Base-by-base conservation (phyloP, 2,797 vertebrate genomes). In the Erithacus rubecula region DNA sequence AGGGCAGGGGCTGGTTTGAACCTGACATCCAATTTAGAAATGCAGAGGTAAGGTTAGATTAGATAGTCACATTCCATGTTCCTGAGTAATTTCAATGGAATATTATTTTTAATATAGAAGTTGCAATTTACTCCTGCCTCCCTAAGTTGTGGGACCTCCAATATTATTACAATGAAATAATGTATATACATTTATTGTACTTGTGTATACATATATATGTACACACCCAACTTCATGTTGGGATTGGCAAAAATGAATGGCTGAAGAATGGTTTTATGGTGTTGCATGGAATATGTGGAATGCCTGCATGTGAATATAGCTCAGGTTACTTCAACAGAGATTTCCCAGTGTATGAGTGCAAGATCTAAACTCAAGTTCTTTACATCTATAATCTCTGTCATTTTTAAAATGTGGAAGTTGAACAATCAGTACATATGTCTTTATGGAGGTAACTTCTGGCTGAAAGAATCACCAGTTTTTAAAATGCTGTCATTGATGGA, bases 191-290 rank as follows among this genome's bases (percentile, higher is more conserved):
- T 36, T 63, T 65, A 18, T 32, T 39, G 2, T 60, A 36, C 17
- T 32, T 63, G 24, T 56, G 10, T 17, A 2, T 30, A 5, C 4
- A 16, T 21, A 15, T 13, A 9, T 32, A 15, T 3, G 3, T 2
- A 5, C 4, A 23, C 3, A 10, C 5, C 1, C 10, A 7, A 0
- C 2, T 47, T 44, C 74, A 34, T 29, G 3, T 29, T 58, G 14
- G 11, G 4, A 15, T 5, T 67, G n/a, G n/a, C 20, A 83, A 65
- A 83, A 65, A n/a, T 1, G 3, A 23, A 21, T 46, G 22, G 5
- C 14, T 65, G 24, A 74, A 55, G 10, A 34, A 14, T n/a, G 36
- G 24, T 9, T 51, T 65, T 55, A 21, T 46, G 4, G 2, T 34
- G 75, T 80, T 68, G 4, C n/a, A 8, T 55, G 21, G 36, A 65